Evolutionary conservation across 2,888 invertebrate genomes (phyloP).

Genomic region (Netelia virgata): DNA sequence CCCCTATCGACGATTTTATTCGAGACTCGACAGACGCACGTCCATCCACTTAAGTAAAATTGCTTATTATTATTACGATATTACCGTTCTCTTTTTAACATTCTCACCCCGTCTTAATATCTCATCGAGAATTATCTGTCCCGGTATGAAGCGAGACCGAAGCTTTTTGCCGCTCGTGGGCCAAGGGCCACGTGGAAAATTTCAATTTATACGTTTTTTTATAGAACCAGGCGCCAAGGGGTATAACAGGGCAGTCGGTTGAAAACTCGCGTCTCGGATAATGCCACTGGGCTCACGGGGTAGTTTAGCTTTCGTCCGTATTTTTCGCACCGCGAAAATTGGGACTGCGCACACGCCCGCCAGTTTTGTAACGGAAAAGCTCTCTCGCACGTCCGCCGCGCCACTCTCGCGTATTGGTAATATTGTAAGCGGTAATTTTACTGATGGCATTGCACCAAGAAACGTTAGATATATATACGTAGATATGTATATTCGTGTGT

Average conservation of each 20-base stretch:
- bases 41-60: slow-evolving; percentile 1
- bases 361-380: slow-evolving; percentile 28
- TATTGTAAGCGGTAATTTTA: slow-evolving; percentile 82
- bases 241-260: not conserved
- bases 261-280: slow-evolving; percentile 18
- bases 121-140: not conserved
- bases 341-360: slow-evolving; percentile 44
- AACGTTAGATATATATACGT: not conserved
- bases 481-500: not conserved
- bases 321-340: slow-evolving; percentile 28
- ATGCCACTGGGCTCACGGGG: slow-evolving; percentile 27
- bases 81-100: not conserved
- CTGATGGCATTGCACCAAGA: slow-evolving; percentile 80
- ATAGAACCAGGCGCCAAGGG: slow-evolving; percentile 40
- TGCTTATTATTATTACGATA: slow-evolving; percentile 6
- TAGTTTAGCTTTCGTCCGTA: slow-evolving; percentile 54
- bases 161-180: not conserved
- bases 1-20: too few relatives aligned
- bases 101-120: not conserved
- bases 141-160: not conserved
- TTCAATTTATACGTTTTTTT: slow-evolving; percentile 61
- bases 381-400: slow-evolving; percentile 58
- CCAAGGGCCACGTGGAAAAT: slow-evolving; percentile 66
- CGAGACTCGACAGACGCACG: too few relatives aligned
- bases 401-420: slow-evolving; percentile 80